Percentiles rank a stretch among this genome's conserved stretches.
phyloP scores from a whole-genome alignment of 2,113 vertebrate genomes.

The Callipepla californica region DNA sequence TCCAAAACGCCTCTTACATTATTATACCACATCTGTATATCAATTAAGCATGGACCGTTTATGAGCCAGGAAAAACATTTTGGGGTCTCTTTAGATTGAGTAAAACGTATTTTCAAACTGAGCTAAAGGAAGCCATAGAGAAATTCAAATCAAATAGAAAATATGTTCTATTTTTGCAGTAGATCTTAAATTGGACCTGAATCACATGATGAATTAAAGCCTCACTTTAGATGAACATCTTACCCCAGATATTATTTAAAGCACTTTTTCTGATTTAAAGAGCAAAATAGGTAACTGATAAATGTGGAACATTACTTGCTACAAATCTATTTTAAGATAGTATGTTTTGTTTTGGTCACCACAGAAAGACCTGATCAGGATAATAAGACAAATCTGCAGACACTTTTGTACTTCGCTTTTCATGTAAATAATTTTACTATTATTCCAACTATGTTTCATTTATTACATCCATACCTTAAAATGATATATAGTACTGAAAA shows the following conservation, averaged over 20 bases:
- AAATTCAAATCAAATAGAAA: conserved; percentile 42
- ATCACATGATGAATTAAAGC: not conserved
- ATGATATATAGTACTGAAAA: not conserved
- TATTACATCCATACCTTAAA: not conserved
- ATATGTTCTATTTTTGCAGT: conserved; percentile 48
- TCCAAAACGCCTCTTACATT: conserved; percentile 13
- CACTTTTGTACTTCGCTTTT: not conserved
- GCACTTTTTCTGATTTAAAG: not conserved
- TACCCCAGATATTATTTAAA: not conserved
- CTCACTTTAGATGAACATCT: not conserved
- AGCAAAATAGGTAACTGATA: not conserved
- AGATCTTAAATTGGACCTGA: conserved; percentile 35
- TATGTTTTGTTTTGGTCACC: not conserved
- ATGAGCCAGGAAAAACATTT: conserved; percentile 59
- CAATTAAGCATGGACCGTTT: conserved; percentile 47
- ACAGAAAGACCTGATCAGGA: not conserved
- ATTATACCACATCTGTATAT: not conserved
- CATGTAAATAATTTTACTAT: not conserved
- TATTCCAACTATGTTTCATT: not conserved
- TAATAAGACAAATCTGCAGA: not conserved
- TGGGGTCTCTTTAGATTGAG: conserved; percentile 40
- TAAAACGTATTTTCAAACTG: conserved; percentile 61
- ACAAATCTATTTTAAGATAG: not conserved
- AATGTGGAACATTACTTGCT: not conserved
- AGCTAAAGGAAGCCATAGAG: conserved; percentile 36